Evolutionary conservation across 1,140 invertebrate genomes (phyloP).

Genomic region (Nasonia longicornis): DNA sequence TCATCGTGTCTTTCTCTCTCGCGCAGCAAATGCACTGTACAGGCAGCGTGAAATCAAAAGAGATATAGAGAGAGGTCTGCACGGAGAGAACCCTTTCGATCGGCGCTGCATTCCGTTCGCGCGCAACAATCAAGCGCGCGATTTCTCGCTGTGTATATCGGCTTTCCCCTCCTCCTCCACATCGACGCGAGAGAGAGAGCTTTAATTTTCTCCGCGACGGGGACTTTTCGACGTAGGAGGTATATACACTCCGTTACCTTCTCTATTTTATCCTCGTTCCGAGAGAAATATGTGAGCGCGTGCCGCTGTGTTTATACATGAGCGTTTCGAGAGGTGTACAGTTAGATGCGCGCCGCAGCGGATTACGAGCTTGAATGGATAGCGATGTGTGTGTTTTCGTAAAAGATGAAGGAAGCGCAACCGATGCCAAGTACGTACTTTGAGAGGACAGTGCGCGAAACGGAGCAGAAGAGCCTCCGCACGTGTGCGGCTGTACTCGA

Average conservation of each 20-base stretch:
- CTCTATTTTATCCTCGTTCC: conserved; percentile 30
- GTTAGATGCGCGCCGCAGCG: not conserved
- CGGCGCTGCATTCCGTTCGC: conserved; percentile 17
- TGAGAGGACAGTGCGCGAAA: not conserved
- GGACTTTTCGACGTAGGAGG: not conserved
- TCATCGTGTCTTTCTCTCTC: conserved; percentile 4
- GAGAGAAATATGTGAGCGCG: conserved; percentile 21
- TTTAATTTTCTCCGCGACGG: conserved; percentile 24
- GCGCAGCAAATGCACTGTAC: not conserved
- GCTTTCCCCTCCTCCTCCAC: no score
- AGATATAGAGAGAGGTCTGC: not conserved
- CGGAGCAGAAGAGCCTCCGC: not conserved
- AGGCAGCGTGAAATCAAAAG: not conserved
- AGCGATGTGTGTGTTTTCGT: not conserved
- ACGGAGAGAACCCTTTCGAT: conserved; percentile 2
- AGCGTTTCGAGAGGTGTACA: conserved; percentile 6
- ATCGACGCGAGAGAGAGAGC: not conserved
- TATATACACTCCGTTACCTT: conserved; percentile 3
- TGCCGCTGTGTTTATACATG: not conserved
- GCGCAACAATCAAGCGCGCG: conserved; percentile 3
- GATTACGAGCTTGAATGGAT: not conserved
- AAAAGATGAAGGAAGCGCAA: no score
- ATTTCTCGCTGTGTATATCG: not conserved
- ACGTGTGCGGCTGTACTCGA: not conserved
- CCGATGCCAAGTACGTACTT: not conserved